Percentiles rank a stretch among this genome's conserved stretches.
Conservation (phyloP, 2,888 invertebrate genomes). For the Drosophila rubida region DNA sequence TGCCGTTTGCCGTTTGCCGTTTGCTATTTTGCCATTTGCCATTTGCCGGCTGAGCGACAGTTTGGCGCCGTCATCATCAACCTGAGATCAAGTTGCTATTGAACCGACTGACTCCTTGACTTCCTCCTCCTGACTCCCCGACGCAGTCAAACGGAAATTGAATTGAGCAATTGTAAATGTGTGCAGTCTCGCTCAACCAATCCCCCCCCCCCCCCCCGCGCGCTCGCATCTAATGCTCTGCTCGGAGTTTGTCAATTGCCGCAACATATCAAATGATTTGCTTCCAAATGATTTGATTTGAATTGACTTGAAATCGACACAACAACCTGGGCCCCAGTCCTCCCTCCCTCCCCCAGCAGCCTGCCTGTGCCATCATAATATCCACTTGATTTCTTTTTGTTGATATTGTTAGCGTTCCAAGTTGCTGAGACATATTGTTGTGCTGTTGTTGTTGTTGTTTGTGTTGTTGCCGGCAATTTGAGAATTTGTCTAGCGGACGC, state of each 20-base stretch:
- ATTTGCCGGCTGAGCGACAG: constrained; percentile 59
- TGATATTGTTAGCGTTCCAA: constrained; percentile 18
- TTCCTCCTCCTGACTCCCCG: not conserved
- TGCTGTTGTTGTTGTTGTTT: not conserved
- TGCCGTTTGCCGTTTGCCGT: constrained; percentile 38
- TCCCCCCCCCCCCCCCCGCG: not conserved
- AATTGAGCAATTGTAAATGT: constrained; percentile 81
- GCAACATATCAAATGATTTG: constrained; percentile 82
- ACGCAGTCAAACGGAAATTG: constrained; percentile 82
- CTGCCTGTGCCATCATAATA: constrained; percentile 55
- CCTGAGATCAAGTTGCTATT: constrained; percentile 70
- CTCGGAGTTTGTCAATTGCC: constrained; percentile 76
- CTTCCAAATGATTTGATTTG: constrained; percentile 83
- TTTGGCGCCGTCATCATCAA: constrained; percentile 75
- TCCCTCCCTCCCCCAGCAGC: not conserved
- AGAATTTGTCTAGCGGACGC: constrained; percentile 58
- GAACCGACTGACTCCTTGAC: constrained; percentile 32
- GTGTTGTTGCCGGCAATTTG: constrained; percentile 42
- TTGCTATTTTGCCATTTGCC: constrained; percentile 26
- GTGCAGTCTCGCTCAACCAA: constrained; percentile 7
- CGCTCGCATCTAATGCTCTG: not conserved
- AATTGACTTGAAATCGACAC: constrained; percentile 80
- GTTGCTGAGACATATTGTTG: constrained; percentile 59
- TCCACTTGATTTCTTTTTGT: constrained; percentile 64
- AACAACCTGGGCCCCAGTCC: constrained; percentile 14